Evolutionary conservation across 2,113 vertebrate genomes (phyloP).

Genomic region (Clupea harengus): DNA sequence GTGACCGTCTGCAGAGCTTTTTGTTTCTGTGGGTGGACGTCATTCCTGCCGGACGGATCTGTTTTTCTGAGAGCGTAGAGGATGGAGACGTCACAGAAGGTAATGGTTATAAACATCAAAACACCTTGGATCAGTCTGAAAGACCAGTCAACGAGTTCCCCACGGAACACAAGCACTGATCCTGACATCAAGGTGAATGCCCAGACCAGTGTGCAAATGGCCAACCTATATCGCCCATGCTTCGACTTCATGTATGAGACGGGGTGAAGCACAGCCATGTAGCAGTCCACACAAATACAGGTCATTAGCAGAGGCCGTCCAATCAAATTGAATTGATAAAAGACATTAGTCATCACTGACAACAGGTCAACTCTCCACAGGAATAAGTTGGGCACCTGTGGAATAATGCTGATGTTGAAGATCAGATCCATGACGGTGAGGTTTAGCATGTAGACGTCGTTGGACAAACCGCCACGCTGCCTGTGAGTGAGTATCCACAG

Average conservation of each 20-base stretch:
- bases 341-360: too few species aligned
- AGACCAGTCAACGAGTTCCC: not conserved
- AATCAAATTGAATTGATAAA: too few species aligned
- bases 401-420: too few species aligned
- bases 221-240: not conserved
- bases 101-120: conserved; percentile 16
- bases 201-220: not conserved
- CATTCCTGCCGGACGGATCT: not conserved
- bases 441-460: too few species aligned
- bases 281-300: conserved; percentile 35
- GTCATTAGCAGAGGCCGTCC: conserved; percentile 22
- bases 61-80: conserved; percentile 13
- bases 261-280: conserved; percentile 36
- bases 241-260: conserved; percentile 27
- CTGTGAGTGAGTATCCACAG: too few species aligned
- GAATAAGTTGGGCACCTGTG: too few species aligned
- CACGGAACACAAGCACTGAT: not conserved
- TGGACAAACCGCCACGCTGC: too few species aligned
- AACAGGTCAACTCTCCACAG: too few species aligned
- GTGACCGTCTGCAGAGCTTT: conserved; percentile 27
- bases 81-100: conserved; percentile 27
- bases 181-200: not conserved
- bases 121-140: not conserved
- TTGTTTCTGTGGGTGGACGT: conserved; percentile 36
- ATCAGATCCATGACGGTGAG: too few species aligned